A percentile compares a stretch with the other conserved stretches of the same genome.
phyloP scores from a whole-genome alignment of 2,888 invertebrate genomes.

The Dasysyrphus albostriatus region DNA sequence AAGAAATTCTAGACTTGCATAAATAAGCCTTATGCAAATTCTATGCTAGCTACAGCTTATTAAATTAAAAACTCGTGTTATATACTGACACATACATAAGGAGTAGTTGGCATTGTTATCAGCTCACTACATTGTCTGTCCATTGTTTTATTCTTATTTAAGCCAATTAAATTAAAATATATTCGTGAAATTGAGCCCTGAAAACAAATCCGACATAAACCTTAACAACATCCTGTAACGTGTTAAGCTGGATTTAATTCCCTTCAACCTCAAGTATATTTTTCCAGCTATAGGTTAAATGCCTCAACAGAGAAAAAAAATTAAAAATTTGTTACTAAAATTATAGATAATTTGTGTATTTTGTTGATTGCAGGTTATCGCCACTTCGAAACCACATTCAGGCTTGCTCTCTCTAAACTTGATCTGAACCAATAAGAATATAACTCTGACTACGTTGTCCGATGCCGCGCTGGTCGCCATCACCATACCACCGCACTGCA shows the following conservation, averaged over 20 bases:
- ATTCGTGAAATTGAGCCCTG: background rate
- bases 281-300: background rate
- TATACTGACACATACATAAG: no score
- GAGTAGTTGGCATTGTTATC: no score
- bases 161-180: background rate
- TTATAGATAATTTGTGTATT: slow-evolving; percentile 67
- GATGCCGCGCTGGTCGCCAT: background rate
- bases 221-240: background rate
- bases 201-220: background rate
- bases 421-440: slow-evolving; percentile 7
- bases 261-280: no score
- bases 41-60: no score
- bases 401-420: background rate
- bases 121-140: no score
- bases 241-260: background rate
- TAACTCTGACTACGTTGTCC: background rate
- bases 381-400: background rate
- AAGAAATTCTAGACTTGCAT: no score
- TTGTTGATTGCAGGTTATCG: slow-evolving; percentile 64
- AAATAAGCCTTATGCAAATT: no score
- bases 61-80: no score
- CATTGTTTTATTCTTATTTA: background rate
- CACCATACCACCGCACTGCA: no score
- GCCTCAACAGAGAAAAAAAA: background rate
- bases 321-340: slow-evolving; percentile 30